Evolutionary conservation across 2,797 vertebrate species (phyloP), one percentile per base, ranked within the genome.

Genomic region (Neoniphon sammara): DNA sequence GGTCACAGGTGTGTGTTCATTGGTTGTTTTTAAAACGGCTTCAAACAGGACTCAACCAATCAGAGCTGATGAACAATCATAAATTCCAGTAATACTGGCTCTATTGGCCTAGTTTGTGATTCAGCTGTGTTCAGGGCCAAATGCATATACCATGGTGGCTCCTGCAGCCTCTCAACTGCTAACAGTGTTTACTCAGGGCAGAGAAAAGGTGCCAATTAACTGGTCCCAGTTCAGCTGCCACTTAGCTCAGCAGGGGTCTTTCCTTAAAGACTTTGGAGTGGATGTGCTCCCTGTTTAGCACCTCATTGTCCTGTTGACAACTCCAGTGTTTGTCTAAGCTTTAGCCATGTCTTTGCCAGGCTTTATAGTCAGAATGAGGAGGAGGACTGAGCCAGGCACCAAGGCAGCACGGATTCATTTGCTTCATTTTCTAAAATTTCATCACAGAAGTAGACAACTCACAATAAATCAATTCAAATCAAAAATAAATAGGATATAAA

Each of bases 241-340:
- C 71, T 57, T 49, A 58, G 72, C 93, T 64, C 89, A 46, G 78
- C 15, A 12, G 93, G 93, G 82, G 82, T 83, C 62, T 87, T 91
- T 92, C 91, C 92, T 90, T 72, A 69, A 85, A 79, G 66, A 78
- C 87, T 88, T 90, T 90, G 91, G 86, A 83, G 79, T 59, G 85
- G 88, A 86, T 63, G 74, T 90, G 87, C 52, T 86, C 62, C 67
- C 89, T 74, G 60, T 88, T 93, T 91, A 90, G 82, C 90, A 87
- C 89, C 76, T 90, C 79, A 46, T 27, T 78, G 75, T 90, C 76
- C 70, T 75, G 64, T 58, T 84, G 88, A 86, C 84, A 87, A 76
- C 74, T 70, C 65, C 73, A 58, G 50, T 70, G 85, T 88, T 89
- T 86, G 44, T 11, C 20, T 46, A 46, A 30, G 21, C 9, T 39